Conservation (phyloP, 2,888 invertebrate genomes). For the Drosophila borealis region DNA sequence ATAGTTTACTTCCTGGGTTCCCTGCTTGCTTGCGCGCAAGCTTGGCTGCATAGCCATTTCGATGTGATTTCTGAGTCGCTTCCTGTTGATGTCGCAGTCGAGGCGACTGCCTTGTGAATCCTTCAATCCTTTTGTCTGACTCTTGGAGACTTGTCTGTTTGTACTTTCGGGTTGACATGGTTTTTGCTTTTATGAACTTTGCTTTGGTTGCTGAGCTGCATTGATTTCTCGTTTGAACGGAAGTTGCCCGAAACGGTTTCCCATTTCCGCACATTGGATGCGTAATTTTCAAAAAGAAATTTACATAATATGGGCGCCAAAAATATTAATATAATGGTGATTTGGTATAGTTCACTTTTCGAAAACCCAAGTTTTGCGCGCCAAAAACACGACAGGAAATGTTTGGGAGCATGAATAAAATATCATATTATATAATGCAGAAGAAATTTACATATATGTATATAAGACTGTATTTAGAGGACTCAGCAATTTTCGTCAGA, state of each 20-base stretch:
- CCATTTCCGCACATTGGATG: conserved; percentile 57
- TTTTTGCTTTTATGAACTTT: conserved; percentile 78
- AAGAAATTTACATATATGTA: background rate
- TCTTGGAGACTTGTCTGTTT: conserved; percentile 61
- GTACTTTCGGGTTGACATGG: conserved; percentile 69
- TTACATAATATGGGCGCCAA: conserved; percentile 72
- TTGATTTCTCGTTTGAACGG: conserved; percentile 58
- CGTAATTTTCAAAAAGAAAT: conserved; percentile 36
- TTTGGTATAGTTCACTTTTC: conserved; percentile 16
- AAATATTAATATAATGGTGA: conserved; percentile 24
- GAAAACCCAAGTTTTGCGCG: conserved; percentile 44
- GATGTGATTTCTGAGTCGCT: conserved; percentile 82
- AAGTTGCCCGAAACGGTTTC: conserved; percentile 65
- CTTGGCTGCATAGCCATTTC: conserved; percentile 58
- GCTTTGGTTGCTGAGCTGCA: conserved; percentile 22
- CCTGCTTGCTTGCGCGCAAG: conserved; percentile 43
- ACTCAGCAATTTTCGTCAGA: too few species aligned
- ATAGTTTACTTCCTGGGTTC: conserved; percentile 83
- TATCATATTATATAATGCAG: background rate
- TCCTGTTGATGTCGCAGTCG: conserved; percentile 74
- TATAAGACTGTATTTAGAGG: too few species aligned
- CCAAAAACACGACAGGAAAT: conserved; percentile 48
- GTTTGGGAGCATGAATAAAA: background rate
- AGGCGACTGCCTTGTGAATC: background rate
- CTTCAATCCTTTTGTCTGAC: conserved; percentile 31